Evolutionary conservation across 2,888 invertebrate genomes (phyloP), one percentile per base, ranked within the genome.

Genomic region (Lysandra bellargus): DNA sequence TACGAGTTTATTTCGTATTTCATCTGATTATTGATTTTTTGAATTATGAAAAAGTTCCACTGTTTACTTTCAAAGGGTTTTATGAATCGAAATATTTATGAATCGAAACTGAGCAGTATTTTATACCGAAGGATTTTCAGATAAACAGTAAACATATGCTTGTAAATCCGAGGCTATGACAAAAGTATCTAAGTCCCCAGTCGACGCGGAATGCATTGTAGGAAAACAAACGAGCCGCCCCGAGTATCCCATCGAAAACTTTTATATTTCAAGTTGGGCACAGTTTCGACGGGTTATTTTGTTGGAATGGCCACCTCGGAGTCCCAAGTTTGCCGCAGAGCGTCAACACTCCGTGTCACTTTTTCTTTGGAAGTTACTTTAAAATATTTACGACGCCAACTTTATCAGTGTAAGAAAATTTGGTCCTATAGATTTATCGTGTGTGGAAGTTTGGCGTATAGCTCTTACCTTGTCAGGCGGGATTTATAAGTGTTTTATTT

Each of bases 321-420:
- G 69, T 69, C 88, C 84, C 86, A 85, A 91, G 86, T 90, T 89
- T 86, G 83, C 87, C 85, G 82, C 85, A 81, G 85, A 88, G 88
- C 91, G 91, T 92, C 92, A 93, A 91, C 92, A 89, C 87, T 88
- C 86, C 88, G 86, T 90, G 94, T 92, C 94, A 93, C 90, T 92
- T 92, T 90, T 91, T 88, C 89, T 88, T 87, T 83, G 85, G 86
- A 90, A 91, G 88, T 91, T 89, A 91, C 92, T 94, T 93, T 94
- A 94, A 94, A 94, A 94, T 94, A 94, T 94, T 94, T 94, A 93
- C 92, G 93, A 92, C 88, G 86, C 81, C 83, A 90, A 92, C 86
- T 92, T 92, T 82, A 85, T 81, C 83, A 83, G 84, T 86, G 85
- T 86, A 88, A 88, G 88, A 91, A 90, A 90, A 91, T 89, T 91